Evolutionary conservation across 2,113 vertebrate species (phyloP), one percentile per base, ranked within the genome.

Genomic region (Nipponia nippon): DNA sequence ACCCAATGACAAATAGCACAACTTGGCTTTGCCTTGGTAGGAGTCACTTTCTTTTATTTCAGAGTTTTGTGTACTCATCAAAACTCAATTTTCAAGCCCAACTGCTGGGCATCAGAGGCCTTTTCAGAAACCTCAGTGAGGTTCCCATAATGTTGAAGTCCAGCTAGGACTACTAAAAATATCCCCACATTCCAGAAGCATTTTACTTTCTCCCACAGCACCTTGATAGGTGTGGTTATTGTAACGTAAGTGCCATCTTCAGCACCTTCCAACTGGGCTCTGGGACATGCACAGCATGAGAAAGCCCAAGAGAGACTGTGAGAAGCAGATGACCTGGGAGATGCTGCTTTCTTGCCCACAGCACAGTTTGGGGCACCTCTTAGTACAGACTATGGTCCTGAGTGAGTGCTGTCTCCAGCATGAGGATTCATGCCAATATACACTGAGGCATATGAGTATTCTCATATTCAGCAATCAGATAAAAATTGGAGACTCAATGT

Each of bases 281-380:
- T 79, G 18, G 13, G 8, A 22, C 11, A 11, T 0, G 0, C 1
- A 23, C 10, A 70, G 1, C 7, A 4, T 42, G 14, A 84, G 25
- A 82, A 62, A 91, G 22, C 11, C 19, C 29, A 66, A 20, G 25
- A 56, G 16, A 66, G 5, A 47, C 8, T 66, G 19, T 17, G 10
- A 58, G 49, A 73, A 62, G 22, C 2, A 58, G 20, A 52, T 34
- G 53, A 49, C 11, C 20, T 49, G 6, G 19, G 27, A 70, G 40
- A 23, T 55, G 27, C 6, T 52, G 32, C 3, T 61, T 83, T 89
- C 25, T 44, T 70, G 11, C 14, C 34, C 46, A 30, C 12, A 40
- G 20, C 20, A 70, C 18, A 23, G 10, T 82, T 30, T 59, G 40
- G 38, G 42, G 3, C 10, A 63, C 14, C 11, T 62, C 56, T 77